Base-by-base conservation (phyloP, 2,888 invertebrate genomes). In the Margaritifera margaritifera region DNA sequence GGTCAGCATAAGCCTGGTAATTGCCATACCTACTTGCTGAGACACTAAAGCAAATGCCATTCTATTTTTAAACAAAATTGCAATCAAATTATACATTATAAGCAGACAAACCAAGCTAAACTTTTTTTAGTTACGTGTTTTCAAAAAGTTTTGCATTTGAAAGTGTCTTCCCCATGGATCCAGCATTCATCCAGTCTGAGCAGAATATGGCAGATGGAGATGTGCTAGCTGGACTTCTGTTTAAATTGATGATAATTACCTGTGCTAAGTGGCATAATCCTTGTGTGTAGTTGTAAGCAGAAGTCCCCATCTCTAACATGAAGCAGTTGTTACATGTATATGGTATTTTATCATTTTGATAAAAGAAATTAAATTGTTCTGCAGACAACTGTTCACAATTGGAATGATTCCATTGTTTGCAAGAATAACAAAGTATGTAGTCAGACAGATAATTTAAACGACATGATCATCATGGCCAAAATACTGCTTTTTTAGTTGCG, bases 21-120 rank as follows among this genome's bases (percentile, higher is more conserved):
- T 66, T n/a, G 66, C 19, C 65, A 58, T 65, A 27, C 59, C 65
- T 65, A 59, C 65, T 52, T 65, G 54, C 66, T 60, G 54, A 53
- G 59, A 66, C 59, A 66, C 64, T 66, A 60, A 27, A 58, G 24
- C 58, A 66, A 58, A 52, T 59, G 66, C 59, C 60, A 54, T 60
- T 60, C 66, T 59, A 54, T 64, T 31, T 22, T 20, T 64, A 31
- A n/a, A 51, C 20, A 42, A 51, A 51, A 51, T 42, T 62, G 51
- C 50, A 62, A 22, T 20, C 42, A 24, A 20, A 60, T 18, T 18
- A 53, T 53, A 53, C 15, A 53, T 18, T 18, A 19, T 53, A 18
- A 15, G 19, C 53, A 53, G 19, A 53, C 18, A 53, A 18, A 53
- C 53, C 15, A 53, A 18, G 53, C 53, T 60, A 22, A 15, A 53